phyloP scores from a whole-genome alignment of 1,140 invertebrate genomes.

The Cyrtorhinus lividipennis region DNA sequence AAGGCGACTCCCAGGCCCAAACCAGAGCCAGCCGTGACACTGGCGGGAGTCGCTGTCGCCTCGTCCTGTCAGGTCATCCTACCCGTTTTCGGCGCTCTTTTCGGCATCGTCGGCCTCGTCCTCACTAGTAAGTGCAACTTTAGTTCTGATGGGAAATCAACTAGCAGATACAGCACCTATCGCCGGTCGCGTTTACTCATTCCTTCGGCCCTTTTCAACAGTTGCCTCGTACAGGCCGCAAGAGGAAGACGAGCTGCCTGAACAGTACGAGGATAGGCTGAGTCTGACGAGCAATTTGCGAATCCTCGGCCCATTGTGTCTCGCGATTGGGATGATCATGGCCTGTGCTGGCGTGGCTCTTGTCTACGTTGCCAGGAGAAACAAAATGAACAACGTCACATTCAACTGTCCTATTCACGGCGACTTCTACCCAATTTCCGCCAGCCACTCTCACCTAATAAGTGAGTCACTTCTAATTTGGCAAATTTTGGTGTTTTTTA shows the following conservation, averaged over 20 bases:
- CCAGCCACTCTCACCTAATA: slow-evolving; percentile 2
- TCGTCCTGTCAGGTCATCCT: slow-evolving; percentile 59
- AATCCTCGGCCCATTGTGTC: slow-evolving; percentile 52
- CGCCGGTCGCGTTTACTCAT: background rate
- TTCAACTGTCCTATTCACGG: slow-evolving; percentile 64
- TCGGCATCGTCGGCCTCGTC: slow-evolving; percentile 53
- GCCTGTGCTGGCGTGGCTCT: slow-evolving; percentile 41
- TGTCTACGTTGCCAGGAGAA: slow-evolving; percentile 47
- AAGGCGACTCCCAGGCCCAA: slow-evolving; percentile 42
- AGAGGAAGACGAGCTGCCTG: slow-evolving; percentile 48
- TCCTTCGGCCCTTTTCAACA: slow-evolving; percentile 28
- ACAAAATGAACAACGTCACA: slow-evolving; percentile 48
- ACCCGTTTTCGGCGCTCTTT: slow-evolving; percentile 56
- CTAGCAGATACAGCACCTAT: background rate
- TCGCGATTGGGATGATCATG: slow-evolving; percentile 54
- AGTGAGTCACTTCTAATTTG: too few relatives aligned
- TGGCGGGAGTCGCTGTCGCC: slow-evolving; percentile 55
- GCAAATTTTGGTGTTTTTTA: too few relatives aligned
- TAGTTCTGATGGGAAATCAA: too few relatives aligned
- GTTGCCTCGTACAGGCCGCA: slow-evolving; percentile 57
- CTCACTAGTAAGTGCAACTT: slow-evolving; percentile 43
- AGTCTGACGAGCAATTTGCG: slow-evolving; percentile 56
- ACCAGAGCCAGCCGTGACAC: slow-evolving; percentile 53
- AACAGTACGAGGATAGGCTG: slow-evolving; percentile 50
- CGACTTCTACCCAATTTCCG: slow-evolving; percentile 47